Percentiles rank a stretch among this genome's conserved stretches.
phyloP scores from a whole-genome alignment of 2,113 vertebrate species.

The Dipodomys ordii region DNA sequence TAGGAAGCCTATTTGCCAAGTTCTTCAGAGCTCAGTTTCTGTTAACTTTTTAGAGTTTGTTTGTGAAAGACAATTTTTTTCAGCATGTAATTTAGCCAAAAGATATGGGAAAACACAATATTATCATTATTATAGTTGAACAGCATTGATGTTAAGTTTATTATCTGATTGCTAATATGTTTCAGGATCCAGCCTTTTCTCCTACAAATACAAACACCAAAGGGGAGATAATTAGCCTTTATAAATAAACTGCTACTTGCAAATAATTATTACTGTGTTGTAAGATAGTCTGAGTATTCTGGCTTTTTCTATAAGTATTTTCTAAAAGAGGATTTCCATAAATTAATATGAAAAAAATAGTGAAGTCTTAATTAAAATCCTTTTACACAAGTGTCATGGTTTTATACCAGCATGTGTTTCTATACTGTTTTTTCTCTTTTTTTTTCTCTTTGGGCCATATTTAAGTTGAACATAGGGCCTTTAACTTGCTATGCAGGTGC shows the following conservation, averaged over 20 bases:
- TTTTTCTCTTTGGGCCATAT: too few relatives aligned
- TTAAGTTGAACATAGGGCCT: too few relatives aligned
- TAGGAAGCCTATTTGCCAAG: not conserved
- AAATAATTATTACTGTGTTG: slow-evolving; percentile 66
- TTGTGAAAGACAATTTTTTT: not conserved
- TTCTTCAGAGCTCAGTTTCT: not conserved
- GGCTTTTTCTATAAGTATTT: slow-evolving; percentile 46
- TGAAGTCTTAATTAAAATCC: slow-evolving; percentile 21
- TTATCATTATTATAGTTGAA: not conserved
- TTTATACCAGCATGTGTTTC: too few relatives aligned
- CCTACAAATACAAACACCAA: slow-evolving; percentile 43
- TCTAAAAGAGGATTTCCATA: slow-evolving; percentile 36
- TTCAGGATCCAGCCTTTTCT: slow-evolving; percentile 2
- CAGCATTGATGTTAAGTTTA: slow-evolving; percentile 16
- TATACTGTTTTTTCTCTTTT: too few relatives aligned
- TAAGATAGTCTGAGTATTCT: slow-evolving; percentile 33
- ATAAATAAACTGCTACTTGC: slow-evolving; percentile 59
- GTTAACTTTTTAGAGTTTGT: slow-evolving; percentile 25
- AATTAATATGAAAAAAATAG: slow-evolving; percentile 25
- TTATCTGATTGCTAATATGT: slow-evolving; percentile 37
- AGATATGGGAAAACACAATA: not conserved
- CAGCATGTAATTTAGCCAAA: not conserved
- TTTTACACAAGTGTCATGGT: not conserved
- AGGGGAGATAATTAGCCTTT: not conserved
- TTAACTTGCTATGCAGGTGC: too few relatives aligned